These are phyloP conservation scores for Crocodylus rhombifer DNA, from an alignment of 2,797 vertebrate species.

Conservation along the genomic window DNA sequence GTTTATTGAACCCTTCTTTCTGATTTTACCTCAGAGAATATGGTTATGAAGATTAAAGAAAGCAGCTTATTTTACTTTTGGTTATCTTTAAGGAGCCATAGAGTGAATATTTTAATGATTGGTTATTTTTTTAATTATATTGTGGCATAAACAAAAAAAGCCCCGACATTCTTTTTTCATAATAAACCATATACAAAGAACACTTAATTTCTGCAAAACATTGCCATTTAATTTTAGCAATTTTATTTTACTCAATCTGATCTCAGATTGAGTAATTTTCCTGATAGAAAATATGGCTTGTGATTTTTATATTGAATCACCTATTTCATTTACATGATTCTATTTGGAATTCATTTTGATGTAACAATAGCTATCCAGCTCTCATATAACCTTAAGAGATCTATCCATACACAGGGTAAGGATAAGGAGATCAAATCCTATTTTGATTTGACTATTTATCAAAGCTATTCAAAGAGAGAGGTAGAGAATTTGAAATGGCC, in stretches of 20 bases:
- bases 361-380: conserved; percentile 33
- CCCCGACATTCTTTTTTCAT: conserved; percentile 46
- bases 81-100: conserved; percentile 34
- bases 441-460: not conserved
- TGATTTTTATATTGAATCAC: not conserved
- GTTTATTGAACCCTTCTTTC: conserved; percentile 28
- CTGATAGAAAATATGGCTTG: conserved; percentile 20
- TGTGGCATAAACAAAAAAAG: conserved; percentile 62
- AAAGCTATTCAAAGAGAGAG: not conserved
- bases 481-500: not conserved
- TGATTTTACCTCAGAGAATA: conserved; percentile 40
- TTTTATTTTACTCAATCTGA: conserved; percentile 54
- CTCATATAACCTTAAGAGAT: not conserved
- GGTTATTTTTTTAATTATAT: conserved; percentile 67
- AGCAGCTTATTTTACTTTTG: conserved; percentile 27
- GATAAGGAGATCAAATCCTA: not conserved
- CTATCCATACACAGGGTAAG: not conserved
- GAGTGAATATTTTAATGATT: conserved; percentile 62
- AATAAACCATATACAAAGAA: conserved; percentile 68
- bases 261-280: conserved; percentile 50
- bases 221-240: conserved; percentile 55
- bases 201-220: conserved; percentile 67
- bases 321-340: conserved; percentile 26
- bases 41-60: conserved; percentile 46
- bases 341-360: conserved; percentile 53